A percentile compares a stretch with the other conserved stretches of the same genome.
Evolutionary conservation across 2,113 vertebrate genomes (phyloP).

Genomic region (Clarias macrocephalus): DNA sequence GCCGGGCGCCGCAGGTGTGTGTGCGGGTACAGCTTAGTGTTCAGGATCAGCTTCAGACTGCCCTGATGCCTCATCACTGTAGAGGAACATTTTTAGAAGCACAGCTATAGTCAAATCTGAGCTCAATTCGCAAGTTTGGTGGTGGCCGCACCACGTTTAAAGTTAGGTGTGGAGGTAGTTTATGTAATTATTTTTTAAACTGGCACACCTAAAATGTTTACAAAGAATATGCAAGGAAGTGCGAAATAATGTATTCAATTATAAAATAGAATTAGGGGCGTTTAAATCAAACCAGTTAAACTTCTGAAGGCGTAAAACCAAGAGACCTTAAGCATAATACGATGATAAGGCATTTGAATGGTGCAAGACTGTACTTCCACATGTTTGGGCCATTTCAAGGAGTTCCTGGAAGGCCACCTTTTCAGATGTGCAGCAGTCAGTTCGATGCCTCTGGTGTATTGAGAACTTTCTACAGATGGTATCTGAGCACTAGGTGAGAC

Average conservation of each 20-base stretch:
- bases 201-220: background rate
- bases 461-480: no score
- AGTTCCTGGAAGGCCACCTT: no score
- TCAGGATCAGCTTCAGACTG: conserved; percentile 80
- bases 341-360: no score
- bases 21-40: conserved; percentile 78
- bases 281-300: no score
- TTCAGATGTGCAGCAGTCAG: no score
- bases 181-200: background rate
- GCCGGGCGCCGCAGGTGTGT: conserved; percentile 77
- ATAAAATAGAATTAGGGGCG: background rate
- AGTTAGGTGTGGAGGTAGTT: background rate
- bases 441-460: no score
- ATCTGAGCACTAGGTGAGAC: no score
- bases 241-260: background rate
- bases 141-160: background rate
- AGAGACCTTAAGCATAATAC: no score
- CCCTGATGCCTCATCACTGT: conserved; percentile 85
- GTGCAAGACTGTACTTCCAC: no score
- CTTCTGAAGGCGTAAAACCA: no score
- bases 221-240: background rate
- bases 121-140: background rate
- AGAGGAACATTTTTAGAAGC: conserved; percentile 15
- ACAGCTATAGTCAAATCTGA: background rate
- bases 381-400: no score